Percentiles rank a stretch among this genome's conserved stretches.
These are phyloP conservation scores for Cremastinae sp. DNA, from an alignment of 2,888 invertebrate species.

Conservation along the genomic window DNA sequence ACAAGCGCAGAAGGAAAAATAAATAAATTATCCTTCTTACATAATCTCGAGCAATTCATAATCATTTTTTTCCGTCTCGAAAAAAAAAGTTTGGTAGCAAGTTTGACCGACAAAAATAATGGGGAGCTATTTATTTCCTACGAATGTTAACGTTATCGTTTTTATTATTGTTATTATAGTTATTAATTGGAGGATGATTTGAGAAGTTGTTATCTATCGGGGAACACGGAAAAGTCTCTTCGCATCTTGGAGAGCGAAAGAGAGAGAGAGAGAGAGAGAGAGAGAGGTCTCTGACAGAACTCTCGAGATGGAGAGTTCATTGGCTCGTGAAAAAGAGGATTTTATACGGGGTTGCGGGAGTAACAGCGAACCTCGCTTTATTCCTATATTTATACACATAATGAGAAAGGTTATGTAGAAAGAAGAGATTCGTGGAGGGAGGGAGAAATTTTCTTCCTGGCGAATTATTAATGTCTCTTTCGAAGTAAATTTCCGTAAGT, in stretches of 20 bases:
- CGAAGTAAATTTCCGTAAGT: slow-evolving; percentile 50
- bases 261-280: too few species aligned
- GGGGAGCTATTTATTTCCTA: slow-evolving; percentile 32
- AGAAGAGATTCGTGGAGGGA: slow-evolving; percentile 6
- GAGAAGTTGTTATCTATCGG: slow-evolving; percentile 61
- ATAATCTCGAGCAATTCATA: too few species aligned
- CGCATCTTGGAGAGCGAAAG: slow-evolving; percentile 6
- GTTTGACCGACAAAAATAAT: slow-evolving; percentile 17
- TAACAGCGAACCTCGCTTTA: slow-evolving; percentile 27
- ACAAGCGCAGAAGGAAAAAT: too few species aligned
- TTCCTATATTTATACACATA: slow-evolving; percentile 28
- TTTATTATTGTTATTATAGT: slow-evolving; percentile 41
- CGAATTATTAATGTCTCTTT: slow-evolving; percentile 61
- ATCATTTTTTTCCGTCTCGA: background rate
- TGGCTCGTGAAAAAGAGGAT: slow-evolving; percentile 39
- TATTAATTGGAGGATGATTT: slow-evolving; percentile 61
- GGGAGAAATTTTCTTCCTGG: slow-evolving; percentile 26
- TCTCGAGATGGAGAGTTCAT: slow-evolving; percentile 27
- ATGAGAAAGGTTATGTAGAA: slow-evolving; percentile 20
- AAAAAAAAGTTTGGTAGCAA: slow-evolving; percentile 9
- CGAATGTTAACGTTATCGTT: background rate
- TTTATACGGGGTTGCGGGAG: slow-evolving; percentile 34
- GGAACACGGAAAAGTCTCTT: slow-evolving; percentile 34
- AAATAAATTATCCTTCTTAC: too few species aligned
- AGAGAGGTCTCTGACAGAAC: slow-evolving; percentile 1